phyloP scores from a whole-genome alignment of 2,113 vertebrate genomes.

The Channa maculata region DNA sequence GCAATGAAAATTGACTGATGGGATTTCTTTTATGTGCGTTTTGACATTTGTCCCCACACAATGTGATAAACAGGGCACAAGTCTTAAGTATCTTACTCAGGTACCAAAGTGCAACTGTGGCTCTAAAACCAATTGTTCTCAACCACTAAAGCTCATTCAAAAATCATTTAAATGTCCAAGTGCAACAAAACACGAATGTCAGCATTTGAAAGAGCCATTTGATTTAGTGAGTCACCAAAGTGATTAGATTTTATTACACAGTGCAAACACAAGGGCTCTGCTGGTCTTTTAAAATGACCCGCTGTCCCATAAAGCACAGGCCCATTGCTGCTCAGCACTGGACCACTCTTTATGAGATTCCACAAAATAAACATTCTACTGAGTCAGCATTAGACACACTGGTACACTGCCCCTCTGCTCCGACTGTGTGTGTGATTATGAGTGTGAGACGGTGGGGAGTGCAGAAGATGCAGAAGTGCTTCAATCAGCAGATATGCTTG shows the following conservation, averaged over 20 bases:
- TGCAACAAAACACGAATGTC: conserved; percentile 41
- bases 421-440: neutral
- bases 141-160: neutral
- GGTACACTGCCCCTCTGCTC: conserved; percentile 34
- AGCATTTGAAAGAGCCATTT: conserved; percentile 21
- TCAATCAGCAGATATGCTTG: neutral
- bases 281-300: conserved; percentile 58
- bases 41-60: too few species aligned
- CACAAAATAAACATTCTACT: conserved; percentile 68
- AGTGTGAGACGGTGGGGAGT: neutral
- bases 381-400: conserved; percentile 66
- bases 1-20: neutral
- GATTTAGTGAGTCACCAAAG: conserved; percentile 38
- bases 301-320: conserved; percentile 48
- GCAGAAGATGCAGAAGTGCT: neutral
- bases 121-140: neutral
- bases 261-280: conserved; percentile 41
- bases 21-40: neutral
- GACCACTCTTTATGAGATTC: conserved; percentile 73
- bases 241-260: conserved; percentile 45
- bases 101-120: neutral
- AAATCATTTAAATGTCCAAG: conserved; percentile 33
- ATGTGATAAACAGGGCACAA: neutral
- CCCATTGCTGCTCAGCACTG: conserved; percentile 39
- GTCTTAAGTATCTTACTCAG: neutral